phyloP scores from a whole-genome alignment of 2,113 vertebrate genomes.

The Ranitomeya variabilis region DNA sequence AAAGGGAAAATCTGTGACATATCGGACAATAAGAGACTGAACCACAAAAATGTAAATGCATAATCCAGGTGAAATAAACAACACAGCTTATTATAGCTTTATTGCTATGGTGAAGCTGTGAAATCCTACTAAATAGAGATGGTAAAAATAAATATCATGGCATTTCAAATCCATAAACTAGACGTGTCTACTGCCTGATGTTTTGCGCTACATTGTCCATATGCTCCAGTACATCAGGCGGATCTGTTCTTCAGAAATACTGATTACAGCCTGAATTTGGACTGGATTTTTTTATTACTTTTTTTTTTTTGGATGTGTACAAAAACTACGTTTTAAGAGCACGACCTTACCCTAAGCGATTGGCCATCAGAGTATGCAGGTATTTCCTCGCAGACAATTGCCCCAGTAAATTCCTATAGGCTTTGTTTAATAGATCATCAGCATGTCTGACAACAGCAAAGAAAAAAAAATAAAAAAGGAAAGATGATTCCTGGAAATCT shows the following conservation, averaged over 20 bases:
- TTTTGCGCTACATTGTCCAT: not conserved
- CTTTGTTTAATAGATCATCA: slow-evolving; percentile 92
- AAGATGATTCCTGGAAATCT: slow-evolving; percentile 53
- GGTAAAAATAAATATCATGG: slow-evolving; percentile 32
- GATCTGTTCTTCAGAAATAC: slow-evolving; percentile 21
- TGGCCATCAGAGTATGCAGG: slow-evolving; percentile 89
- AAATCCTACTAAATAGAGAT: not conserved
- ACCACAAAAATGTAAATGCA: slow-evolving; percentile 33
- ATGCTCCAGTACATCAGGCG: not conserved
- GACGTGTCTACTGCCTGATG: slow-evolving; percentile 32
- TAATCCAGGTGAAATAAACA: slow-evolving; percentile 18
- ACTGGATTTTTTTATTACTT: not conserved
- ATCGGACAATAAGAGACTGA: not conserved
- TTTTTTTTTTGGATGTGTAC: slow-evolving; percentile 6
- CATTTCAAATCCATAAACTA: slow-evolving; percentile 39
- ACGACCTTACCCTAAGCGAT: slow-evolving; percentile 87
- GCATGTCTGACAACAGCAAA: slow-evolving; percentile 77
- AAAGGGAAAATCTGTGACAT: not conserved
- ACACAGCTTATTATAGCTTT: slow-evolving; percentile 1
- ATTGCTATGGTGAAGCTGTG: not conserved
- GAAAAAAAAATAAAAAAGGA: slow-evolving; percentile 43
- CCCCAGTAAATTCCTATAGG: slow-evolving; percentile 90
- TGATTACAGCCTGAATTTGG: not conserved
- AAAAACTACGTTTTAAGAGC: slow-evolving; percentile 38
- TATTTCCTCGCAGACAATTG: slow-evolving; percentile 91